Evolutionary conservation across 2,113 vertebrate genomes (phyloP), one percentile per base, ranked within the genome.

Genomic region (Dasypus novemcinctus): DNA sequence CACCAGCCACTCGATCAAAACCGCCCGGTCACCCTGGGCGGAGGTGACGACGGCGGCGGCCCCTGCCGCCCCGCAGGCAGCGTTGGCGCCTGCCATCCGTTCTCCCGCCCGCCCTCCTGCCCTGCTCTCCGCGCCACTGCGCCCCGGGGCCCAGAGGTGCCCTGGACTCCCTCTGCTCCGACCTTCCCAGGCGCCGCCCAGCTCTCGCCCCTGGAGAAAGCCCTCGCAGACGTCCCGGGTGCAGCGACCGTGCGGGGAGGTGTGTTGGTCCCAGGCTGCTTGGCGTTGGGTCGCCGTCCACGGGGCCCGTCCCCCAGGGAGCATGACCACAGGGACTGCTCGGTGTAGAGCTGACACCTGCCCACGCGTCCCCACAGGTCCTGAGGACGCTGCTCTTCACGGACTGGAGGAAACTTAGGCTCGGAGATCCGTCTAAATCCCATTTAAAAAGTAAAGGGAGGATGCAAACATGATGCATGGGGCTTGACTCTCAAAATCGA

Each of bases 401-500:
- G 52, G 43, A 69, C 78, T 38, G 38, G 27, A 81, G 93, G 74
- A 84, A 80, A 38, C 8, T 7, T 43, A 43, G 31, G 18, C 66
- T 71, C 64, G 18, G 63, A 78, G 74, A 93, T 12, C 59, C 27
- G 12, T 36, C 31, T 59, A 57, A 76, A 86, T 76, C 76, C 68
- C 25, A 78, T 36, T 74, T 57, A 33, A 81, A 96, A 95, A 59
- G 31, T 54, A 69, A 43, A 31, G 82, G 13, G 7, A 63, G 66
- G 27, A 69, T 29, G 41, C 89, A 84, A 79, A 64, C 21, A n/a
- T 11, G 10, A 71, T 57, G 7, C 21, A 13, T 33, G 49, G 11
- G 14, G 41, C 41, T 95, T 93, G 63, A 74, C 61, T 89, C 54
- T 89, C n/a, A 75, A 86, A 79, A 61, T 86, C 72, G 61, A 36